Evolutionary conservation across 1,140 invertebrate species (phyloP), one percentile per base, ranked within the genome.

Genomic region (Zaprionus africanus): DNA sequence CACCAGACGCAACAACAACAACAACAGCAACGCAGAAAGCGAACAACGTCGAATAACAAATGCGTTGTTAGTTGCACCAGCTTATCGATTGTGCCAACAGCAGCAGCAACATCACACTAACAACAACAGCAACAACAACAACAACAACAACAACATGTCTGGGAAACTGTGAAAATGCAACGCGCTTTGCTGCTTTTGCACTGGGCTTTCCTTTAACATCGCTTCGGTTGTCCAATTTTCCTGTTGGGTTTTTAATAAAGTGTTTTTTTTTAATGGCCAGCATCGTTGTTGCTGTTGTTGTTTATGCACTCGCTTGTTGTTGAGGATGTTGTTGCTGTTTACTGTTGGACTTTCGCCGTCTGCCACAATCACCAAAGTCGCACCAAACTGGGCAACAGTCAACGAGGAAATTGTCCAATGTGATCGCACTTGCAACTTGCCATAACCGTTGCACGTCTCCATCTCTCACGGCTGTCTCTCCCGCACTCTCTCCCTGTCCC

Each of bases 381-480:
- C 84, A 81, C 78, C 84, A 87, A 90, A 88, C 64, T 69, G 82
- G 73, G 70, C 26, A 51, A 43, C 9, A 31, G 31, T 31, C 31
- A 43, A 78, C 63, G 68, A 59, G 85, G 79, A 90, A 90, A 90
- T 82, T 90, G 85, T 90, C 58, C 81, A 88, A 81, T 57, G 46
- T 60, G 34, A 46, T 59, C 49, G 56, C 69, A 72, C 59, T 68
- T 72, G 70, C 70, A 70, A 64, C 63, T 68, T 72, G 70, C 70
- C 76, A 64, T 28, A 26, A 15, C 57, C 17, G 57, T 28, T 24
- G 36, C 49, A 63, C 73, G 67, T 78, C 65, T 69, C 60, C 57
- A 74, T 72, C 17, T 79, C 31, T 41, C n/a, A 12, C 5, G 51
- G n/a, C 49, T 28, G 13, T 38, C 34, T n/a, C 38, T 2, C 41